Percentiles rank a stretch among this genome's conserved stretches.
These are phyloP conservation scores for Saxicola maurus DNA, from an alignment of 2,797 vertebrate genomes.

Conservation along the genomic window DNA sequence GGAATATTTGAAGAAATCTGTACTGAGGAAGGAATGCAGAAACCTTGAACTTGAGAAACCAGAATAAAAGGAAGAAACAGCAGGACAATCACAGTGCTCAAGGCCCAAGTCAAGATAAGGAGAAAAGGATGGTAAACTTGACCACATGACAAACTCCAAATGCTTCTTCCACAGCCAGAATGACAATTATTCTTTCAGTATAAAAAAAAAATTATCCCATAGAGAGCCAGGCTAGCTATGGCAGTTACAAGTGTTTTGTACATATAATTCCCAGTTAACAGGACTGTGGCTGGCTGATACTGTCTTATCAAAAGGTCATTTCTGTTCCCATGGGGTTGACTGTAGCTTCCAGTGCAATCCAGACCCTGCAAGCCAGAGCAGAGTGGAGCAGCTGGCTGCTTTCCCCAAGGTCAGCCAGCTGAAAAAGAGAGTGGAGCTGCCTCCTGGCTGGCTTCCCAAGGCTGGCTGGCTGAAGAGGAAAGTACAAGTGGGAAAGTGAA, in stretches of 20 bases:
- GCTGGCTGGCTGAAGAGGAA: conserved; percentile 25
- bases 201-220: neutral
- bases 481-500: conserved; percentile 18
- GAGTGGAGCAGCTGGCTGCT: conserved; percentile 40
- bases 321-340: conserved; percentile 17
- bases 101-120: neutral
- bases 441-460: conserved; percentile 54
- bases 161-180: neutral
- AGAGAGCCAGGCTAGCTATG: neutral
- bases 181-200: neutral
- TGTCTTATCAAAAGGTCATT: conserved; percentile 45
- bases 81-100: neutral
- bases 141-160: neutral
- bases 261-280: conserved; percentile 18
- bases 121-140: neutral
- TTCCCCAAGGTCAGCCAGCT: conserved; percentile 66
- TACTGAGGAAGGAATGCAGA: neutral
- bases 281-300: conserved; percentile 19
- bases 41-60: neutral
- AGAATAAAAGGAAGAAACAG: neutral
- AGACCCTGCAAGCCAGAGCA: conserved; percentile 10
- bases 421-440: conserved; percentile 26
- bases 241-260: neutral
- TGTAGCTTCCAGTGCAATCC: conserved; percentile 27
- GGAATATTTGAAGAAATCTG: neutral